Base-by-base conservation (phyloP, 2,888 invertebrate species). In the Drosophila antonietae region DNA sequence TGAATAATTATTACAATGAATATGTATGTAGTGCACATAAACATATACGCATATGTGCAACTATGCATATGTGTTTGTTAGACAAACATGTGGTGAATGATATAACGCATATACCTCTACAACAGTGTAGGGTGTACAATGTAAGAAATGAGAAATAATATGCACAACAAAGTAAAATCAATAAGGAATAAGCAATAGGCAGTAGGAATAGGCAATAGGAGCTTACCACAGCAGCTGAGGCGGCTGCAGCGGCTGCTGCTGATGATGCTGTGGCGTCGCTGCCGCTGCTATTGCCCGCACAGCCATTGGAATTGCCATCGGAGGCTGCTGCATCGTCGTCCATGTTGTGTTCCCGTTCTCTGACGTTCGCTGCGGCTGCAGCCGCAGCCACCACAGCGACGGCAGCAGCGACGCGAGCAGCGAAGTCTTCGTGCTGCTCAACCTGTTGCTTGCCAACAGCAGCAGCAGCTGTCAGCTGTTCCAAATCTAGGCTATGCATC, bases 181-280 rank as follows among this genome's bases (percentile, higher is more conserved):
- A 76, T 68, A 79, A 63, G 58, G n/a, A 64, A 73, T 60, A 57
- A 51, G 74, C 65, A 80, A 82, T 68, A 53, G n/a, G 73, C 66
- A 80, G 80, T 68, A 52, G 52, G 59, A 28, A 81, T 68, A 52
- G 37, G 61, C 67, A 74, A 67, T 72, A 63, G 67, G 68, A 80
- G 74, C 91, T 90, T 87, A 90, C 90, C 85, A 89, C 90, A 81
- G 86, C 87, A 70, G 88, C 87, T 62, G 88, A 83, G 74, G 75
- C 76, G 68, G 60, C 73, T 66, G 77, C 81, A 44, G 73, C 71
- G 59, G 60, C 62, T 37, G 66, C 63, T 33, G 65, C 65, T 52
- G 49, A 49, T 64, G 53, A 56, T 69, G 72, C 55, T 49, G 61
- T 47, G 55, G 49, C 63, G 63, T 64, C 66, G 71, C 68, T 66